Base-by-base conservation (phyloP, 2,113 vertebrate genomes). In the Embiotoca jacksoni region DNA sequence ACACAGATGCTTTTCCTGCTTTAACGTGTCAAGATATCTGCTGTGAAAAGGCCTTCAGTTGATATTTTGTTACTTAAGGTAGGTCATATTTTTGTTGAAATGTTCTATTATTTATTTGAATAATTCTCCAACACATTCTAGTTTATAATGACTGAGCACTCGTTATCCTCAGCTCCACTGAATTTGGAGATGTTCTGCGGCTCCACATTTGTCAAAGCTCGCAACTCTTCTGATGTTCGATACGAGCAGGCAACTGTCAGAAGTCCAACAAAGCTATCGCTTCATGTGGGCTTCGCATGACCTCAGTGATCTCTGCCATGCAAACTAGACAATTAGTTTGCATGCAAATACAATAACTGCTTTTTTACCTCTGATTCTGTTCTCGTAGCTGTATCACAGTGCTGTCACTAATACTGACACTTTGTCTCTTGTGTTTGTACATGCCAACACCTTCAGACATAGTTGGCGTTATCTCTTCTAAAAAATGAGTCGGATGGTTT, bases 281-380 rank as follows among this genome's bases (percentile, higher is more conserved):
- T 58, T 78, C 67, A 61, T 72, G 53, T 67, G 49, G 52, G 74
- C 47, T 75, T 39, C 6, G 31, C 41, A 66, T 80, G 78, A 84
- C 86, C 87, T 73, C 81, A 39, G 59, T 68, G 81, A 86, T 67
- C 82, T 78, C 86, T 85, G 81, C 72, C 82, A 90, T 92, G 86
- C 78, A 92, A 89, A 92, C 59, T 15, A 81, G 35, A 82, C 80
- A 47, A 71, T 85, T 70, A 74, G 46, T 91, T 91, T 91, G 88
- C 82, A 91, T 93, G 91, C 92, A 94, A 94, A 94, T 87, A 81
- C 30, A 60, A 85, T 90, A 93, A 93, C 91, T 78, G 86, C 77
- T 89, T 74, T 70, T 76, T 71, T 57, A 52, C 55, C 69, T 63
- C 56, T 68, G 78, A 86, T 87, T 84, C 57, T 75, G 23, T 62